phyloP scores from a whole-genome alignment of 2,888 invertebrate species.

The Eudasyphora cyanicolor region DNA sequence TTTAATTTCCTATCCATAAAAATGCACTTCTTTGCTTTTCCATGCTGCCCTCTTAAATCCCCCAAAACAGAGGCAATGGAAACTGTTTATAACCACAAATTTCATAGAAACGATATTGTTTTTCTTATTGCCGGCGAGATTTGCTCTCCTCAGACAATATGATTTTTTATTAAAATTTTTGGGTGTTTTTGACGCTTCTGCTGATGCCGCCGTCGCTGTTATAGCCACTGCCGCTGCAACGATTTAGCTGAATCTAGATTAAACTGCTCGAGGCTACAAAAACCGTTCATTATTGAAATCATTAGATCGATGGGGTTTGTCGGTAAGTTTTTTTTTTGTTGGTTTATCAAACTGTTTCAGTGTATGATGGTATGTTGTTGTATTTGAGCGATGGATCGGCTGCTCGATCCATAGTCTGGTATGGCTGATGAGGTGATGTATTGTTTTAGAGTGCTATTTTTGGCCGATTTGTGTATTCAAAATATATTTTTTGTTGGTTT shows the following conservation, averaged over 20 bases:
- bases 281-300: slow-evolving; percentile 66
- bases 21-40: no score
- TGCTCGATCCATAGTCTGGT: no score
- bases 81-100: not conserved
- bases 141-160: not conserved
- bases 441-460: not conserved
- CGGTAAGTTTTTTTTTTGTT: slow-evolving; percentile 32
- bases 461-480: slow-evolving; percentile 13
- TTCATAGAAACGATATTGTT: not conserved
- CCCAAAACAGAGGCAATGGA: not conserved
- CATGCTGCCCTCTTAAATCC: not conserved
- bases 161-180: not conserved
- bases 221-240: no score
- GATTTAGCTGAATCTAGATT: slow-evolving; percentile 62
- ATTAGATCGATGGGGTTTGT: slow-evolving; percentile 32
- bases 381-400: not conserved
- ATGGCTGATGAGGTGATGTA: not conserved
- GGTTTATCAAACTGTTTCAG: slow-evolving; percentile 59
- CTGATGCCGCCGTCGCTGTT: not conserved
- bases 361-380: slow-evolving; percentile 31
- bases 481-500: slow-evolving; percentile 1
- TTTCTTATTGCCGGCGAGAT: not conserved
- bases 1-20: no score
- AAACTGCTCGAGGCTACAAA: slow-evolving; percentile 57
- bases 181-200: not conserved